Evolutionary conservation across 2,797 vertebrate genomes (phyloP).

Genomic region (Molossus molossus): DNA sequence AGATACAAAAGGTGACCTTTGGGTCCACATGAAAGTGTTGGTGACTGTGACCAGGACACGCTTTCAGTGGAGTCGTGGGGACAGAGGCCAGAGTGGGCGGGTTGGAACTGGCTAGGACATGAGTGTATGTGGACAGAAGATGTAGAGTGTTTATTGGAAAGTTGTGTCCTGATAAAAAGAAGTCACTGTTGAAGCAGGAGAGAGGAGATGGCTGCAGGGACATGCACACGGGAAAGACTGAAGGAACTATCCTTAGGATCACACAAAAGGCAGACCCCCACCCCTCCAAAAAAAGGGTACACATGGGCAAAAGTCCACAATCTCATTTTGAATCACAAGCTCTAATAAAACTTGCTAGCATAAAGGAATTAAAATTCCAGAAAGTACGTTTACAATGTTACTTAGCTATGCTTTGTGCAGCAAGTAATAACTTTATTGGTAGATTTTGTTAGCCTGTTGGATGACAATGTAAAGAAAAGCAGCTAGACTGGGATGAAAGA

Average conservation of each 20-base stretch:
- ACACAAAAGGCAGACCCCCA: not conserved
- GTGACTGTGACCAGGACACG: not conserved
- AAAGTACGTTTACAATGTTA: not conserved
- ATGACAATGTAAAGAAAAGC: not conserved
- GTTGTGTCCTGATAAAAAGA: not conserved
- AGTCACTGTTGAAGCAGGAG: not conserved
- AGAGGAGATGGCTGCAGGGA: not conserved
- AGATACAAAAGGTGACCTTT: not conserved
- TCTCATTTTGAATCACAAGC: constrained; percentile 29
- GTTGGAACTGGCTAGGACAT: not conserved
- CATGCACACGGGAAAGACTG: not conserved
- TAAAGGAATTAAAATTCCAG: constrained; percentile 1
- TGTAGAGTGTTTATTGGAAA: not conserved
- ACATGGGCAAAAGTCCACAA: not conserved
- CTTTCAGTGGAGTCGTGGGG: not conserved
- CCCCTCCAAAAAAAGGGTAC: not conserved
- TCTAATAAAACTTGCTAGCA: not conserved
- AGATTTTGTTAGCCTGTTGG: not conserved
- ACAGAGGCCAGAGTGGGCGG: not conserved
- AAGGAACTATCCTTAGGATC: not conserved
- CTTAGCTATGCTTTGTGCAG: not conserved
- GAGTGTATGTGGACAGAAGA: not conserved
- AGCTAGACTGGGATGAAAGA: not conserved
- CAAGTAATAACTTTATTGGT: not conserved
- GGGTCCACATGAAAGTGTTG: not conserved